A percentile compares a stretch with the other conserved stretches of the same genome.
Conservation (phyloP, 2,888 invertebrate species). For the Heteropelma amictum region DNA sequence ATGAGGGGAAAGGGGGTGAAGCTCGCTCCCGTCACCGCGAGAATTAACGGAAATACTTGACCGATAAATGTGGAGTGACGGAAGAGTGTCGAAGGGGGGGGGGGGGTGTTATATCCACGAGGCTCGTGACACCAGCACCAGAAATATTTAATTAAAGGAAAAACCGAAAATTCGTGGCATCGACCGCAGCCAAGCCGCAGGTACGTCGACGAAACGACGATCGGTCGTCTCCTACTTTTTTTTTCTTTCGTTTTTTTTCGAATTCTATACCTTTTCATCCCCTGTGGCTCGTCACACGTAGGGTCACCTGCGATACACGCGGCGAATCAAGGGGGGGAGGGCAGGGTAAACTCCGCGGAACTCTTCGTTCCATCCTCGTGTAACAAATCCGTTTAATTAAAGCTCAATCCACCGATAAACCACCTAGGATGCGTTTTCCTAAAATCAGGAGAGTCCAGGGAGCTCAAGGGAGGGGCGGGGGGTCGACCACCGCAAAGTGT, state of each 20-base stretch:
- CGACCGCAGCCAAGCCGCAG: conserved; percentile 58
- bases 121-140: conserved; percentile 36
- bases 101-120: conserved; percentile 1
- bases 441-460: not conserved
- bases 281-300: conserved; percentile 60
- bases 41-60: conserved; percentile 51
- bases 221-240: conserved; percentile 16
- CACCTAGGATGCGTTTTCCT: conserved; percentile 20
- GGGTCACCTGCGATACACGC: conserved; percentile 64
- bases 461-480: not conserved
- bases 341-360: conserved; percentile 57
- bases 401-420: conserved; percentile 40
- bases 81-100: not conserved
- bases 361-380: conserved; percentile 3
- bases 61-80: conserved; percentile 32
- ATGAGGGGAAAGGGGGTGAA: conserved; percentile 1
- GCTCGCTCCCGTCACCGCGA: conserved; percentile 12
- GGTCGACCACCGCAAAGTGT: not conserved
- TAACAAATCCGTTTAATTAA: conserved; percentile 45
- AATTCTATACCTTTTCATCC: conserved; percentile 11
- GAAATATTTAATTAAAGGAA: conserved; percentile 76
- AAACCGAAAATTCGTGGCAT: conserved; percentile 73
- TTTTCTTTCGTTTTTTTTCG: conserved; percentile 5
- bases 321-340: too few species aligned
- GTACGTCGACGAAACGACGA: conserved; percentile 61